Percentiles rank a stretch among this genome's conserved stretches.
Conservation (phyloP, 1,140 invertebrate genomes). For the Chrysopa pallens region DNA sequence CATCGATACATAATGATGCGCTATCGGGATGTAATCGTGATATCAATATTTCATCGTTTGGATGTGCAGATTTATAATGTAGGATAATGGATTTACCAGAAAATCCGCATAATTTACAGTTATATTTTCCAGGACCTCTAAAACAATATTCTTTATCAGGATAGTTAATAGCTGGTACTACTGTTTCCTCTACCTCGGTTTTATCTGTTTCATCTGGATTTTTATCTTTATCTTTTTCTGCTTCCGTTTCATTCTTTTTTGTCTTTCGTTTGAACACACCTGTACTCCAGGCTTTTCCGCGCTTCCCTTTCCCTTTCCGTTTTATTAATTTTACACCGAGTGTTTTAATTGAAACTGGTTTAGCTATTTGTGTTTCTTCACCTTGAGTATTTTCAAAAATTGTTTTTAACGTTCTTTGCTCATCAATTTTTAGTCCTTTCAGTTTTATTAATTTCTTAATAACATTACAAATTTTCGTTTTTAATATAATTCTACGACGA, state of each 20-base stretch:
- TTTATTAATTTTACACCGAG: not conserved
- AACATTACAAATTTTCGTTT: not conserved
- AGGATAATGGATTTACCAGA: slow-evolving; percentile 38
- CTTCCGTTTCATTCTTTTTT: not conserved
- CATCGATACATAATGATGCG: slow-evolving; percentile 26
- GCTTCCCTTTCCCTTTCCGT: not conserved
- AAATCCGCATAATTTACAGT: slow-evolving; percentile 37
- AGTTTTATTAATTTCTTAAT: not conserved
- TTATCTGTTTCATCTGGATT: not conserved
- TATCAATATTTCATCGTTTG: slow-evolving; percentile 39
- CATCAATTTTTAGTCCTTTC: not conserved
- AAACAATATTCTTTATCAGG: slow-evolving; percentile 6
- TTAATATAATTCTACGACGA: not conserved
- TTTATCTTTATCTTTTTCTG: not conserved
- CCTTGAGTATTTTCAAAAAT: not conserved
- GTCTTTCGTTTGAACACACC: not conserved
- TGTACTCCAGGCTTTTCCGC: not conserved
- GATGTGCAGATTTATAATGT: slow-evolving; percentile 43
- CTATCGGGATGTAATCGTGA: slow-evolving; percentile 31
- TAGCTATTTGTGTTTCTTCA: not conserved
- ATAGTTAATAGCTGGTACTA: not conserved
- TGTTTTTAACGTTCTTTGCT: not conserved
- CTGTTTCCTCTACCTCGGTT: not conserved
- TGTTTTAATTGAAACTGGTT: too few species aligned
- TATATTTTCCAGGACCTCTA: slow-evolving; percentile 15